phyloP scores from a whole-genome alignment of 2,888 invertebrate species.

The Cyclophora albipunctata region DNA sequence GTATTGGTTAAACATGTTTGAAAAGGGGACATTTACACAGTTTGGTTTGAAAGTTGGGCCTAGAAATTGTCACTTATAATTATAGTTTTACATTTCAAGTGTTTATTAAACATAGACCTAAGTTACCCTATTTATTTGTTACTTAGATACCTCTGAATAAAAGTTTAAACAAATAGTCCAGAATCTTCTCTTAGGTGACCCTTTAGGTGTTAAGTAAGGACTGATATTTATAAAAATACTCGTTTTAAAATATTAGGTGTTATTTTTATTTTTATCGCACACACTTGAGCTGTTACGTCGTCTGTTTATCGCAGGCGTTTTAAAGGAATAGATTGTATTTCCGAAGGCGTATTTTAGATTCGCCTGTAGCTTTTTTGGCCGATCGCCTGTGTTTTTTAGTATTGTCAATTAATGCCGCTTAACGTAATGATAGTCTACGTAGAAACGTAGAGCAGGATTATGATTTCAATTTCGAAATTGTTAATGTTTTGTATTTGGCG shows the following conservation, averaged over 20 bases:
- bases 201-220: slow-evolving; percentile 67
- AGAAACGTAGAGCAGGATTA: slow-evolving; percentile 30
- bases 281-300: background rate
- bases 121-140: slow-evolving; percentile 61
- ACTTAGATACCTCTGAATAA: slow-evolving; percentile 38
- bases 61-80: too few species aligned
- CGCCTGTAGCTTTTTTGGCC: background rate
- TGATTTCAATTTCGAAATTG: slow-evolving; percentile 47
- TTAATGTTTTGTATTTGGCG: slow-evolving; percentile 64
- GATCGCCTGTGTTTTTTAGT: slow-evolving; percentile 3
- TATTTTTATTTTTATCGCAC: slow-evolving; percentile 22
- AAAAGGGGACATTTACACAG: too few species aligned
- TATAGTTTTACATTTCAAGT: too few species aligned
- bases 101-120: slow-evolving; percentile 25
- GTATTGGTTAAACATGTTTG: too few species aligned
- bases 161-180: slow-evolving; percentile 25
- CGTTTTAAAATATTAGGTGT: slow-evolving; percentile 21
- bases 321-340: slow-evolving; percentile 2
- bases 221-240: slow-evolving; percentile 63
- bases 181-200: slow-evolving; percentile 29
- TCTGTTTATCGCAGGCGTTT: too few species aligned
- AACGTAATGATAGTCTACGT: slow-evolving; percentile 24
- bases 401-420: slow-evolving; percentile 25
- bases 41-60: too few species aligned
- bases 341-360: slow-evolving; percentile 2